Percentiles rank a stretch among this genome's conserved stretches.
Conservation (phyloP, 2,797 vertebrate genomes). For the Pseudochirops corinnae region DNA sequence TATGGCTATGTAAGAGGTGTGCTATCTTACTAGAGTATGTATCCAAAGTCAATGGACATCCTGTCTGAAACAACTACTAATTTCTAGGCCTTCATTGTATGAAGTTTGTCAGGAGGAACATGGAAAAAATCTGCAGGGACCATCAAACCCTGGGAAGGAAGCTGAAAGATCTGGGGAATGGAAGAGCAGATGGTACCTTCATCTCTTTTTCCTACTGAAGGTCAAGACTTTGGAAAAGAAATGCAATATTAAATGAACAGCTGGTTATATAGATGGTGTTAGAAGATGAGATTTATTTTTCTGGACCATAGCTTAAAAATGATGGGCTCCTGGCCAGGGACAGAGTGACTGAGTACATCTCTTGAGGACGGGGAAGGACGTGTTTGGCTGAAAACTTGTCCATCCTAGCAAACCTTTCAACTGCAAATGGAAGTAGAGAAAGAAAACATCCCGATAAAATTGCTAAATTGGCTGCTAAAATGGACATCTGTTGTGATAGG, state of each 20-base stretch:
- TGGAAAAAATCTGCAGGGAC: neutral
- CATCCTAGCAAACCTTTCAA: neutral
- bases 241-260: neutral
- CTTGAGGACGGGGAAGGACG: neutral
- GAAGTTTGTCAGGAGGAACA: neutral
- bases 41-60: neutral
- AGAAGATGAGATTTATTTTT: neutral
- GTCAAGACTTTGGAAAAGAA: conserved; percentile 1
- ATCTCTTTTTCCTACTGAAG: neutral
- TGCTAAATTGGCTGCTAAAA: neutral
- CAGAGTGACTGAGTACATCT: neutral
- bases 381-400: neutral
- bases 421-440: neutral
- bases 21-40: neutral
- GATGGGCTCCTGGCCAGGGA: neutral
- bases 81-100: neutral
- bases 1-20: neutral
- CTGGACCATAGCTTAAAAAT: neutral
- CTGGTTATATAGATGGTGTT: neutral
- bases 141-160: neutral
- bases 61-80: neutral
- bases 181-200: neutral
- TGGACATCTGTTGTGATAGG: neutral
- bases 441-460: neutral
- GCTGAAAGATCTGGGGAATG: neutral